A percentile compares a stretch with the other conserved stretches of the same genome.
Evolutionary conservation across 2,888 invertebrate genomes (phyloP).

Genomic region (Heteropelma amictum): DNA sequence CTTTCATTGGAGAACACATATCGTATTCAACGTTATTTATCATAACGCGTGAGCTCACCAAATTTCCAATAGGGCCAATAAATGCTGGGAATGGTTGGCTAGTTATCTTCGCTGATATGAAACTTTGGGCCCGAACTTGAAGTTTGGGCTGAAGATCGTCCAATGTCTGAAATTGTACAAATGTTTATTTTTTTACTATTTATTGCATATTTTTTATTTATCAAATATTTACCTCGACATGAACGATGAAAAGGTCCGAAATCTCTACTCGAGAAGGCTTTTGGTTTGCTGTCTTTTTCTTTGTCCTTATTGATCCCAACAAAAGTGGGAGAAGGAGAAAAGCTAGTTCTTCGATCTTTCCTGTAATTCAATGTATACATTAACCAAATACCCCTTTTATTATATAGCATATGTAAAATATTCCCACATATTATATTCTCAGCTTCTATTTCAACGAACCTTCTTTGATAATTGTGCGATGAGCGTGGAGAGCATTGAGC

Average conservation of each 20-base stretch:
- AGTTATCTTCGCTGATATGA: constrained; percentile 1
- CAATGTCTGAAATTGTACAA: constrained; percentile 1
- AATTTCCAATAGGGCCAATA: not conserved
- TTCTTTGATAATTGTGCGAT: not conserved
- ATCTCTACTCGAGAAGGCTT: not conserved
- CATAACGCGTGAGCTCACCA: not conserved
- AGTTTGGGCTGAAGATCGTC: not conserved
- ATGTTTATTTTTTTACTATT: not conserved
- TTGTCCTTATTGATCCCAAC: not conserved
- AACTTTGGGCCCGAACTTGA: not conserved
- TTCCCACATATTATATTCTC: not conserved
- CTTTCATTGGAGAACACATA: not conserved
- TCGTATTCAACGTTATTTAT: not conserved
- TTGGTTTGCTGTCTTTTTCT: constrained; percentile 1
- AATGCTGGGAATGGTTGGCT: not conserved
- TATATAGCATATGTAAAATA: not conserved
- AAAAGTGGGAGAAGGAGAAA: not conserved
- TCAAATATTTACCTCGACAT: not conserved
- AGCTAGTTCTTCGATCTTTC: not conserved
- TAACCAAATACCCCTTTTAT: not conserved
- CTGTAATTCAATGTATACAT: not conserved
- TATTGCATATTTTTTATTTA: not conserved
- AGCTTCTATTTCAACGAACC: not conserved
- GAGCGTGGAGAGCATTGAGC: not conserved
- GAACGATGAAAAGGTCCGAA: not conserved